Evolutionary conservation across 2,888 invertebrate genomes (phyloP), one percentile per base, ranked within the genome.

Genomic region (Rhorus exstirpatorius): DNA sequence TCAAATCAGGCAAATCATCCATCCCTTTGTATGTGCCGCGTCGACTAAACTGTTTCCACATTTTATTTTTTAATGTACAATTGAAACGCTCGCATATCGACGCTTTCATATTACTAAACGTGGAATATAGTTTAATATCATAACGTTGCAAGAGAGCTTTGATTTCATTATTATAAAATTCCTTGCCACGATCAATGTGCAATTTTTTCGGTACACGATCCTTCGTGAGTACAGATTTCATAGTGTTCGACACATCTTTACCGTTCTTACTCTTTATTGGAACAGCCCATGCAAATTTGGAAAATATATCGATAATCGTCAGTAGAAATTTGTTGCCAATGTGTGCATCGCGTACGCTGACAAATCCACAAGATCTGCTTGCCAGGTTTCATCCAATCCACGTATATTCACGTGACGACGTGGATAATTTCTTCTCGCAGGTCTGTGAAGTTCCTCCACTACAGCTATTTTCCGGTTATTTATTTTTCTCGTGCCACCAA

Each of bases 291-390:
- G 90, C 88, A 86, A 84, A 92, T 87, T 93, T 93, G 0, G 90
- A 91, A 85, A 92, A 92, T 24, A 86, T 83, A 85, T 93, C 91
- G 46, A 92, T 93, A 3, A 91, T 87, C 17, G 88, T 87, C 60
- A 93, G 82, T 44, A 92, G 85, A 75, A 88, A 90, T 61, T 88
- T 87, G 84, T 86, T 88, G 3, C 87, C 87, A 10, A 87, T 89
- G 83, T 92, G n/a, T n/a, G n/a, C n/a, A n/a, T n/a, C n/a, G n/a
- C n/a, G 88, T 88, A 90, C 35, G 83, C 71, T 19, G 71, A 72
- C 89, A 91, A 88, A 78, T 90, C 89, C 3, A 89, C 91, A n/a
- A 93, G 85, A 88, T 93, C 93, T 10, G 90, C 89, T 89, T 93
- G 93, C 92, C 90, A 93, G 31, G 91, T 82, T 82, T 93, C 91